A percentile compares a stretch with the other conserved stretches of the same genome.
Conservation (phyloP, 2,113 vertebrate genomes). For the Hippocampus comes region DNA sequence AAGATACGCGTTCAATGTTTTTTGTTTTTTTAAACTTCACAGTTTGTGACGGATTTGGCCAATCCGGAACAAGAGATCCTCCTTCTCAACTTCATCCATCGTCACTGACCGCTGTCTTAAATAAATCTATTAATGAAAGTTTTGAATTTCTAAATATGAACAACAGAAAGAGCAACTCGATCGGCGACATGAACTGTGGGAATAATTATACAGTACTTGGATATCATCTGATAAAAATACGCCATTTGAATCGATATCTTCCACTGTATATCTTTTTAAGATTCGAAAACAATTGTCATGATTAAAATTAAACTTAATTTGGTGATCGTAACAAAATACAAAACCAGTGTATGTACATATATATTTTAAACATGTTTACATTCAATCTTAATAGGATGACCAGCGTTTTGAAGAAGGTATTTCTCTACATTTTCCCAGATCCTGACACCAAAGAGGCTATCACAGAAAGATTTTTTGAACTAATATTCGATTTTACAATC, state of each 20-base stretch:
- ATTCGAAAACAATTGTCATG: background rate
- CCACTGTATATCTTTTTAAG: background rate
- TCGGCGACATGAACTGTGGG: background rate
- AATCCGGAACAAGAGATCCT: slow-evolving; percentile 24
- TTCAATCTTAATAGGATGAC: no score
- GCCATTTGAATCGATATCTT: background rate
- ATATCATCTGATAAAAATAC: background rate
- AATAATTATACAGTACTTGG: background rate
- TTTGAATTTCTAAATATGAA: background rate
- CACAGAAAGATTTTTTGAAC: no score
- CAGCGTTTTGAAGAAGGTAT: no score
- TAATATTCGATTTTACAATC: no score
- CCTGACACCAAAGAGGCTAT: no score
- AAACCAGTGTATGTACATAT: no score
- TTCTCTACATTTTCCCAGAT: no score
- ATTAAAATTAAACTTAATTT: background rate
- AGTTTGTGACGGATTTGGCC: slow-evolving; percentile 65
- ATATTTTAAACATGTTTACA: no score
- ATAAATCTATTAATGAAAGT: background rate
- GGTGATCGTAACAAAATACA: background rate
- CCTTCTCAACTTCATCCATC: background rate
- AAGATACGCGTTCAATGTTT: slow-evolving; percentile 6
- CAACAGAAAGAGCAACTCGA: background rate
- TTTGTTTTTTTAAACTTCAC: slow-evolving; percentile 37
- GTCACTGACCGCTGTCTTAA: background rate